phyloP scores from a whole-genome alignment of 2,888 invertebrate genomes.

The Philonicus albiceps region DNA sequence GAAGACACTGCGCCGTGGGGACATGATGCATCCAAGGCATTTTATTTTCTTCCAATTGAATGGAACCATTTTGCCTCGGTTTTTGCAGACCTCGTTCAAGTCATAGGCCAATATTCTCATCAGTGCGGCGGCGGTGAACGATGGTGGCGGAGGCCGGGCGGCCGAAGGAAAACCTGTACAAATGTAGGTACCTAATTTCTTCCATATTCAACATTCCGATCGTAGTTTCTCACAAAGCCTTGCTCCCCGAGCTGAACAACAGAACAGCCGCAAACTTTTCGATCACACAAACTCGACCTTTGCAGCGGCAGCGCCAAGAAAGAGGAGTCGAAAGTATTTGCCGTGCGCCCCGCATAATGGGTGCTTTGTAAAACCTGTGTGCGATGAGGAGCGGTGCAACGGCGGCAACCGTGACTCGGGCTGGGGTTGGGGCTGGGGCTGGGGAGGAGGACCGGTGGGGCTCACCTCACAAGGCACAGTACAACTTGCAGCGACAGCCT shows the following conservation, averaged over 20 bases:
- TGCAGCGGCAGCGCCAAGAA: background rate
- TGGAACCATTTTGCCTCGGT: background rate
- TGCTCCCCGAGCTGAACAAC: background rate
- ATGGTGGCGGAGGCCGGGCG: background rate
- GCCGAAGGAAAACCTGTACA: background rate
- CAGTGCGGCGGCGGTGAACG: background rate
- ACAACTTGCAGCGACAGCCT: background rate
- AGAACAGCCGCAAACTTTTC: constrained; percentile 28
- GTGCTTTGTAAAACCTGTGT: background rate
- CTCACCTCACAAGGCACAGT: background rate
- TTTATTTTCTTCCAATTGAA: background rate
- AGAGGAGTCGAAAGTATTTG: background rate
- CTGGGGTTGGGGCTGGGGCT: too few species aligned
- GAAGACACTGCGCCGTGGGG: background rate
- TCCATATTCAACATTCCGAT: background rate
- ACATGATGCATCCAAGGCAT: background rate
- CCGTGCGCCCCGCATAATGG: background rate
- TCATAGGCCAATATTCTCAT: background rate
- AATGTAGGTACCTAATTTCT: background rate
- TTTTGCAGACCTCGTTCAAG: background rate
- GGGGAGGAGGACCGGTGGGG: background rate
- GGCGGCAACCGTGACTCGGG: too few species aligned
- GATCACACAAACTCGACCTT: constrained; percentile 16
- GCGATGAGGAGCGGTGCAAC: background rate
- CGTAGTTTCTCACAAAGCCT: constrained; percentile 23